Evolutionary conservation across 2,888 invertebrate genomes (phyloP).

Genomic region (Philereme transversata): DNA sequence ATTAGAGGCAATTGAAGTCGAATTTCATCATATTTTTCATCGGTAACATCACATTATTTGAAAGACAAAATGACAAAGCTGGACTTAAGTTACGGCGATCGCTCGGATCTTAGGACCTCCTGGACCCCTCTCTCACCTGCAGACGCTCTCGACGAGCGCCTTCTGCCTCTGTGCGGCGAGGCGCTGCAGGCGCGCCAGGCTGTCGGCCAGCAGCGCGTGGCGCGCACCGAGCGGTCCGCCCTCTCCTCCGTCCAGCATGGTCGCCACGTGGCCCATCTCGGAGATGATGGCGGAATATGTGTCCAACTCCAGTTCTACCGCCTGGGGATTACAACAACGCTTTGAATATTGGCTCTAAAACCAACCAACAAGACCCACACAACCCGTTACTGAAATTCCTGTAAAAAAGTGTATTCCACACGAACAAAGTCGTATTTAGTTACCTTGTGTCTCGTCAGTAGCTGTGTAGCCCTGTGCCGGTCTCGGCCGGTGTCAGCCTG

Average conservation of each 20-base stretch:
- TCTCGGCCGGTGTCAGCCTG: constrained; percentile 94
- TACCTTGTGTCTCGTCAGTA: constrained; percentile 96
- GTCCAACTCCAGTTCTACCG: constrained; percentile 94
- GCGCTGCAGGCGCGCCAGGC: constrained; percentile 91
- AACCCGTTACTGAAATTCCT: no score
- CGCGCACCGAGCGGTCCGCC: constrained; percentile 91
- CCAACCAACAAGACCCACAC: no score
- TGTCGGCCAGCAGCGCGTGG: constrained; percentile 90
- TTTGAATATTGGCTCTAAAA: no score
- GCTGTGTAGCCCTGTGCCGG: constrained; percentile 94
- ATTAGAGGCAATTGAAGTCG: no score
- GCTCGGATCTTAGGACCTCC: no score
- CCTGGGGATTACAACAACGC: constrained; percentile 70
- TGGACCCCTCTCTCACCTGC: constrained; percentile 66
- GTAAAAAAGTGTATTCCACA: no score
- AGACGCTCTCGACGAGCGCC: constrained; percentile 95
- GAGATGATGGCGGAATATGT: constrained; percentile 95
- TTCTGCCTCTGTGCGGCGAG: constrained; percentile 91
- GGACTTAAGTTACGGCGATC: no score
- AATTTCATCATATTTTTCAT: no score
- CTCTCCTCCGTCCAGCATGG: constrained; percentile 90
- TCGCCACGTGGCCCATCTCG: constrained; percentile 95
- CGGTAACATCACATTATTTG: no score
- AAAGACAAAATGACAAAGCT: no score
- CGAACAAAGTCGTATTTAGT: no score